Evolutionary conservation across 1,140 invertebrate species (phyloP), one percentile per base, ranked within the genome.

Genomic region (Heterodera carotae): DNA sequence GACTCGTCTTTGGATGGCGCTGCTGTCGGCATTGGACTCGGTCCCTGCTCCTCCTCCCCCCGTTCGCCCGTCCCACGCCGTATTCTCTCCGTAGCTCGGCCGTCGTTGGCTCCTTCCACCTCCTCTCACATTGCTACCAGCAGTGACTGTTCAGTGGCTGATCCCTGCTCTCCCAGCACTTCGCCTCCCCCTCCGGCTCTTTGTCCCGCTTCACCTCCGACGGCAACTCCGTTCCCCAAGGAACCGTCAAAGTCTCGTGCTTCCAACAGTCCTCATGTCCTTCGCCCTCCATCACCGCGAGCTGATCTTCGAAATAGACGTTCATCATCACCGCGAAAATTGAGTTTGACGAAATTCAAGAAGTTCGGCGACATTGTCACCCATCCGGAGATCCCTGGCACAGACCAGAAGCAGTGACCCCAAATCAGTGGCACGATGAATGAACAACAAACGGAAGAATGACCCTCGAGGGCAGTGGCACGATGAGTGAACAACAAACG

Each of bases 281-380:
- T 59, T 7, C 29, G 36, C 33, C 31, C 27, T 22, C 25, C 36
- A 15, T n/a, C 25, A 34, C 36, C 56, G 71, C 64, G 34, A 34
- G 59, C 43, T 33, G 33, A n/a, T 33, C 53, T 29, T 25, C 25
- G 15, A n/a, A 69, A 69, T 53, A 29, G 76, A 2, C 68, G 64
- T 29, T 77, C 76, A n/a, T 77, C 76, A 31, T 70, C 76, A 18
- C 34, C 76, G 27, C 56, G 76, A 18, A 77, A 77, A 36, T 25
- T 77, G 27, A 64, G 72, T 43, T 18, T 69, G 53, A 60, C 68
- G 15, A 77, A 60, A 33, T 77, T 69, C 43, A 25, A 25, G 7
- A 77, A 77, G 68, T 77, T 77, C 43, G 76, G 76, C 18, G 76
- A 77, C 59, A 77, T 64, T 18, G 68, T 77, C 25, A 60, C 59